Base-by-base conservation (phyloP, 2,113 vertebrate species). In the Lycaon pictus region DNA sequence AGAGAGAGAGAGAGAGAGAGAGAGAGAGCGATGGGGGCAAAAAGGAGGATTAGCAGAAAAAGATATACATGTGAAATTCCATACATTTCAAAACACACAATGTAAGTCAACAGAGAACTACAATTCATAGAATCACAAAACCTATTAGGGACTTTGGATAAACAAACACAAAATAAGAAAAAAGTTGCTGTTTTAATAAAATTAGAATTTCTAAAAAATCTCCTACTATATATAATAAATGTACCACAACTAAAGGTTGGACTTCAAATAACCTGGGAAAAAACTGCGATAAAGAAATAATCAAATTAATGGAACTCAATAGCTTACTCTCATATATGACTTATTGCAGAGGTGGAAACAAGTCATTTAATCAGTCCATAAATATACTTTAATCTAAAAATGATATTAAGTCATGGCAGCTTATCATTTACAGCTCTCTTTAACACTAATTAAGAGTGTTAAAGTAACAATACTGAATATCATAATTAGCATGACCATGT, bases 341-440 rank as follows among this genome's bases (percentile, higher is more conserved):
- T 88, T 88, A 94, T 60, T 86, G 48, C 74, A 95, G 56, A 19
- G 19, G 76, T 60, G 58, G 85, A 83, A 96, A 86, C 56, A 94
- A 92, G 93, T 69, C 79, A 92, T 12, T 93, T 82, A 97, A 29
- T 92, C 55, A 97, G 35, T 93, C 58, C 11, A 69, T 7, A 95
- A 91, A 67, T 3, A 69, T 37, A 90, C 3, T 72, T 97, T 91
- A 93, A 95, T 96, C 43, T 91, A 90, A 94, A 88, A 98, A 97
- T 63, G 81, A 89, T 82, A 95, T 51, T 92, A 95, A 12, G 7
- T 90, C 67, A 97, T 0, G 22, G 80, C 69, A 96, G 87, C 0
- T 60, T 95, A 96, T 92, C 90, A 91, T 92, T 10, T 53, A 72
- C 6, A 96, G 82, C 37, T 56, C 48, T 97, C 67, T 96, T 97